Evolutionary conservation across 2,113 vertebrate species (phyloP).

Genomic region (Oreochromis aureus): DNA sequence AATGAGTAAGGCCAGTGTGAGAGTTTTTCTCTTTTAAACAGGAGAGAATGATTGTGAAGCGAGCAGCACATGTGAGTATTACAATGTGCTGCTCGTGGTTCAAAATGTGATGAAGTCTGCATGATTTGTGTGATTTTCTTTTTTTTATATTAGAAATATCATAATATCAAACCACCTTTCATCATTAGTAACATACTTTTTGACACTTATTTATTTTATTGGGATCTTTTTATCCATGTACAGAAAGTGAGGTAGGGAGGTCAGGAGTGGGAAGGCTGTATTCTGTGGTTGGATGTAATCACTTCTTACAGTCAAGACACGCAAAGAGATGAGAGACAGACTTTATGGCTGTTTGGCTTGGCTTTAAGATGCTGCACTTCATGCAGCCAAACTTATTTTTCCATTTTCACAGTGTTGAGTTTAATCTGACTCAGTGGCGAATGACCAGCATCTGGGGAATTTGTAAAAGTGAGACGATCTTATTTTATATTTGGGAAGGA

Average conservation of each 20-base stretch:
- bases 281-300: background rate
- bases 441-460: background rate
- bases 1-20: background rate
- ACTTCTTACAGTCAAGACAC: background rate
- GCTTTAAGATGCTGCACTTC: background rate
- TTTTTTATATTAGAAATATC: background rate
- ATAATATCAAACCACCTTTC: background rate
- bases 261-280: background rate
- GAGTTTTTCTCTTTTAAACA: background rate
- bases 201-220: background rate
- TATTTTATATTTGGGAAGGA: background rate
- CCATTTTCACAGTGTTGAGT: background rate
- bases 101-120: background rate
- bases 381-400: background rate
- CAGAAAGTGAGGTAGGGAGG: background rate
- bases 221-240: background rate
- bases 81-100: background rate
- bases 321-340: background rate
- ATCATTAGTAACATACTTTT: background rate
- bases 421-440: background rate
- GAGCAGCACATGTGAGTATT: background rate
- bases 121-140: background rate
- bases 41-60: background rate
- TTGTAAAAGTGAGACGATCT: background rate
- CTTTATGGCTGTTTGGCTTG: background rate